Evolutionary conservation across 2,888 invertebrate genomes (phyloP).

Genomic region (Eupithecia vulgata): DNA sequence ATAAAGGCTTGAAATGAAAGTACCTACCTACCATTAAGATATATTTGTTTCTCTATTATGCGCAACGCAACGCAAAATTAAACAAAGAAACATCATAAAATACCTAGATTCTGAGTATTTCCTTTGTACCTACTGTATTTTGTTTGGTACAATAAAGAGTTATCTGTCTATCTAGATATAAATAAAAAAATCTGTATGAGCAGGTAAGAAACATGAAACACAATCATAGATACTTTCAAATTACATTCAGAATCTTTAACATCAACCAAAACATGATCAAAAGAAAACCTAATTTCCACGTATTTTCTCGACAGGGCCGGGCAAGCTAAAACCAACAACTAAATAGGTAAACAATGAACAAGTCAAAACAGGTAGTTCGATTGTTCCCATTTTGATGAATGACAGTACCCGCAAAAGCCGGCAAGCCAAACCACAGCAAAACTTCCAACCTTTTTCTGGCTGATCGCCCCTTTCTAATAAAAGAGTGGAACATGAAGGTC

Average conservation of each 20-base stretch:
- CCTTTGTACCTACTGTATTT: too few species aligned
- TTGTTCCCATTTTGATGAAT: neutral
- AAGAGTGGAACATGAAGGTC: conserved; percentile 33
- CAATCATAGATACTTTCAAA: conserved; percentile 3
- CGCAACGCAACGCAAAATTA: too few species aligned
- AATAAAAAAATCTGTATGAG: neutral
- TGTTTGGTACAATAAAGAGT: too few species aligned
- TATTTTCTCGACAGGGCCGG: neutral
- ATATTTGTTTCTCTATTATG: neutral
- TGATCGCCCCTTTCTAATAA: conserved; percentile 29
- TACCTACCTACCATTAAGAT: neutral
- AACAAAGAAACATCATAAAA: neutral
- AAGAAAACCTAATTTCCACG: too few species aligned
- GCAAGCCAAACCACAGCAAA: conserved; percentile 20
- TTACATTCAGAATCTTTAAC: neutral
- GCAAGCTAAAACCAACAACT: neutral
- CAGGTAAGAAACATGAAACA: neutral
- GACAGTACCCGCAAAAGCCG: conserved; percentile 1
- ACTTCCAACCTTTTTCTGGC: conserved; percentile 31
- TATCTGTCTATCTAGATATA: too few species aligned
- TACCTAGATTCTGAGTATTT: too few species aligned
- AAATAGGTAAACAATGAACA: neutral
- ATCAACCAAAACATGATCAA: neutral
- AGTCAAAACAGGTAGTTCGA: neutral
- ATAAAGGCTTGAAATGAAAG: too few species aligned